phyloP scores from a whole-genome alignment of 2,113 vertebrate species.

The Syngnathus floridae region DNA sequence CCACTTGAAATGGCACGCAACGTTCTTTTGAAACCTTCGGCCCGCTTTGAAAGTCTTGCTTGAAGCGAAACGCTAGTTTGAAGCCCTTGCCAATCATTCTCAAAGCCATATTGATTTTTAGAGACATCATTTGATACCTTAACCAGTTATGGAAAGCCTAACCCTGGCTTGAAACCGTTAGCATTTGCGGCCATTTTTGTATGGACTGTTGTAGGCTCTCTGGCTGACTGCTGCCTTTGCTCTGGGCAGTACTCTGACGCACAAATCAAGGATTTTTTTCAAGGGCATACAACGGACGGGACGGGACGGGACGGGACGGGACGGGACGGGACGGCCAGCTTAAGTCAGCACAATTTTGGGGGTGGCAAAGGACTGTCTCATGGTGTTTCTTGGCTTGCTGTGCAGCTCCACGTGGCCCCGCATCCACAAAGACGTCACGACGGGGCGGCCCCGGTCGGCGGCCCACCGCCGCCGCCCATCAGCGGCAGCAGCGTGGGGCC shows the following conservation, averaged over 20 bases:
- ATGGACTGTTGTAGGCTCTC: too few species aligned
- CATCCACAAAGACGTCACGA: slow-evolving; percentile 63
- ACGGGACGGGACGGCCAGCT: too few species aligned
- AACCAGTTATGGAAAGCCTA: not conserved
- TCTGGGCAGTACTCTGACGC: not conserved
- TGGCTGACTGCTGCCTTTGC: too few species aligned
- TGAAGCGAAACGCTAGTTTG: not conserved
- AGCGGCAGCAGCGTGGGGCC: slow-evolving; percentile 65
- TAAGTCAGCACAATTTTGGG: too few species aligned
- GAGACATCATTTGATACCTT: not conserved
- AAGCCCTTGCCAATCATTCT: too few species aligned
- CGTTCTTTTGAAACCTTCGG: not conserved
- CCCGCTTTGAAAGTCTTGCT: not conserved
- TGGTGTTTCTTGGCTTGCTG: not conserved
- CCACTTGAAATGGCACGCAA: too few species aligned
- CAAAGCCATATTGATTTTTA: too few species aligned
- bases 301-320: too few species aligned
- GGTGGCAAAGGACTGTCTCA: too few species aligned
- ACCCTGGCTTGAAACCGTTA: not conserved
- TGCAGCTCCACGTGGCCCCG: slow-evolving; percentile 65
- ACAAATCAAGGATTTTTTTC: too few species aligned
- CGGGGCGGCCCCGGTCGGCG: slow-evolving; percentile 56
- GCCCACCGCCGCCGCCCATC: slow-evolving; percentile 51
- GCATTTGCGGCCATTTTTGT: too few species aligned
- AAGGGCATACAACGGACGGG: too few species aligned